Percentiles rank a stretch among this genome's conserved stretches.
phyloP scores from a whole-genome alignment of 2,888 invertebrate species.

The Parnassius glacialis region DNA sequence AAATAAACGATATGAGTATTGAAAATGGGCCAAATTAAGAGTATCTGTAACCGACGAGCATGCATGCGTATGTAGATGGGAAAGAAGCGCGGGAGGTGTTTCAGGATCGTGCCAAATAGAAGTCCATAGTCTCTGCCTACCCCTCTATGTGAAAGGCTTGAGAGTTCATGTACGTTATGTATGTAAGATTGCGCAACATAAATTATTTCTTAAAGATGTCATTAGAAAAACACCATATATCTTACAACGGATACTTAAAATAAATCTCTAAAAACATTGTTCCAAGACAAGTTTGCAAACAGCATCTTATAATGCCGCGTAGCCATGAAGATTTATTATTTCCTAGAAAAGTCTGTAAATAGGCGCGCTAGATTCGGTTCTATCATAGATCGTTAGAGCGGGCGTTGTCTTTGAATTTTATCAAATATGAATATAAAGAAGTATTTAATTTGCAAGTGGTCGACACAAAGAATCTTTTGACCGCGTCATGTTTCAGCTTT shows the following conservation, averaged over 20 bases:
- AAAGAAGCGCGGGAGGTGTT: no score
- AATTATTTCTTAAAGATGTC: not conserved
- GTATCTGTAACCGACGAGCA: no score
- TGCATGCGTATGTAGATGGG: no score
- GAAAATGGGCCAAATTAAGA: no score
- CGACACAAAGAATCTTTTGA: not conserved
- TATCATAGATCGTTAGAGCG: conserved; percentile 1
- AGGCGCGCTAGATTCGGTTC: conserved; percentile 15
- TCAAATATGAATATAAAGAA: not conserved
- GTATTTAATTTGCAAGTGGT: conserved; percentile 1
- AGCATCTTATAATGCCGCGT: conserved; percentile 18
- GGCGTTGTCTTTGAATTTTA: not conserved
- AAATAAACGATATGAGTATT: no score
- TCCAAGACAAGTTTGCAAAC: conserved; percentile 18
- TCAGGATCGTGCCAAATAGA: no score
- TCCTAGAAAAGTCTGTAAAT: conserved; percentile 18
- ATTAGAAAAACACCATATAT: not conserved
- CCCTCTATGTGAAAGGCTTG: no score
- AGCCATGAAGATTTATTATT: conserved; percentile 13
- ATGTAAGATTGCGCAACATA: no score
- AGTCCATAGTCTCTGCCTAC: no score
- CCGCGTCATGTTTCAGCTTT: not conserved
- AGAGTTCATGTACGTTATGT: no score
- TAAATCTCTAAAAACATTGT: conserved; percentile 8
- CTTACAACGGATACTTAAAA: not conserved